Conservation (phyloP, 2,888 invertebrate genomes). For the Lithophane socia region DNA sequence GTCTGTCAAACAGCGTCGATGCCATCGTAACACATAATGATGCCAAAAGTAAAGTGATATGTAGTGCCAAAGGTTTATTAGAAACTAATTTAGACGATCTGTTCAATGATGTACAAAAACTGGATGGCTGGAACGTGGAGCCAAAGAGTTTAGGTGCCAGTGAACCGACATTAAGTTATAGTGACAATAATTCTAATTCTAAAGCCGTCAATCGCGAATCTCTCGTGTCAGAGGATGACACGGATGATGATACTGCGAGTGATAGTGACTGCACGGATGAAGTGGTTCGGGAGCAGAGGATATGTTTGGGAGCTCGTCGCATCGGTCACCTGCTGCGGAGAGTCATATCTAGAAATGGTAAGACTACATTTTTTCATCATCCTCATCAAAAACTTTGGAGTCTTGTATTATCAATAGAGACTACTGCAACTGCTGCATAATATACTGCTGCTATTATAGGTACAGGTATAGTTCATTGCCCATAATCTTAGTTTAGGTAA, state of each 20-base stretch:
- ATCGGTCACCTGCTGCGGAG: constrained; percentile 85
- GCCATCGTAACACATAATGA: constrained; percentile 82
- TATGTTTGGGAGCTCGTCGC: constrained; percentile 87
- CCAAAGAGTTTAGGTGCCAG: constrained; percentile 86
- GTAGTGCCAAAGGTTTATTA: constrained; percentile 90
- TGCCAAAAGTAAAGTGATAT: constrained; percentile 87
- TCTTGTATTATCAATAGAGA: neutral
- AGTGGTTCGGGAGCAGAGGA: constrained; percentile 83
- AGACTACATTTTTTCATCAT: constrained; percentile 64
- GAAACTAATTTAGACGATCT: constrained; percentile 89
- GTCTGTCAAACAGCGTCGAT: constrained; percentile 86
- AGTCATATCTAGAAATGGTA: constrained; percentile 88
- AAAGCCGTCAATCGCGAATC: constrained; percentile 81
- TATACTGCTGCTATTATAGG: neutral
- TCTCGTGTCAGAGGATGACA: constrained; percentile 85
- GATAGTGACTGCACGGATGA: constrained; percentile 87
- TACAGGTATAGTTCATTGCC: neutral
- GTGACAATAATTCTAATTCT: constrained; percentile 74
- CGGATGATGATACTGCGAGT: constrained; percentile 83
- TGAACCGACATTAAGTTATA: constrained; percentile 84
- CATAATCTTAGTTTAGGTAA: neutral
- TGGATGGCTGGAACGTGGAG: constrained; percentile 80
- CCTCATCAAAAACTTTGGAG: neutral
- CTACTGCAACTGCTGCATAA: neutral
- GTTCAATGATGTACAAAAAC: constrained; percentile 82